These are phyloP conservation scores for Arrhopalites spinosus DNA, from an alignment of 2,888 invertebrate species.

Conservation along the genomic window DNA sequence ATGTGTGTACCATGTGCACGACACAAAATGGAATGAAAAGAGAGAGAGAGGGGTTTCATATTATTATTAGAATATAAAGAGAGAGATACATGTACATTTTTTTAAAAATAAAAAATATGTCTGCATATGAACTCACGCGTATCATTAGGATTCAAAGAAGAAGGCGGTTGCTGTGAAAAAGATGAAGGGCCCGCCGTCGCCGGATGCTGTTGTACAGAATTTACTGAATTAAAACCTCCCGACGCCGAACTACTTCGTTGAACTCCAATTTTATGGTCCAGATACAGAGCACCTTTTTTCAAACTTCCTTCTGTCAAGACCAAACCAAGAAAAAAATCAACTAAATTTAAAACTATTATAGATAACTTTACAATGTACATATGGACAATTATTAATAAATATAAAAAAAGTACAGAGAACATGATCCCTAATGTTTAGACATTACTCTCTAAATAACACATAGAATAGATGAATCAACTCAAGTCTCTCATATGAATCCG, in stretches of 20 bases:
- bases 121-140: slow-evolving; percentile 40
- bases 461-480: neutral
- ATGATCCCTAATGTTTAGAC: slow-evolving; percentile 14
- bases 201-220: slow-evolving; percentile 23
- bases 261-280: slow-evolving; percentile 63
- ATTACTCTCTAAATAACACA: slow-evolving; percentile 12
- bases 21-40: too few relatives aligned
- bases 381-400: neutral
- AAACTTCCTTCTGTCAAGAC: slow-evolving; percentile 77
- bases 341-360: neutral
- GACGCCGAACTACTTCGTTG: slow-evolving; percentile 43
- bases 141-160: slow-evolving; percentile 46
- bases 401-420: neutral
- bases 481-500: slow-evolving; percentile 4
- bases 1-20: neutral
- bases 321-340: slow-evolving; percentile 42
- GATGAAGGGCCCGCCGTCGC: slow-evolving; percentile 21
- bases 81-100: neutral
- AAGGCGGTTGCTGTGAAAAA: slow-evolving; percentile 25
- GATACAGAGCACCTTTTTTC: slow-evolving; percentile 75
- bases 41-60: neutral
- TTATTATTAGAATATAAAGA: neutral
- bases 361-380: neutral
- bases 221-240: slow-evolving; percentile 33
- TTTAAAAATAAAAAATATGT: neutral